Evolutionary conservation across 1,140 invertebrate genomes (phyloP), one percentile per base, ranked within the genome.

Genomic region (Heliothis virescens): DNA sequence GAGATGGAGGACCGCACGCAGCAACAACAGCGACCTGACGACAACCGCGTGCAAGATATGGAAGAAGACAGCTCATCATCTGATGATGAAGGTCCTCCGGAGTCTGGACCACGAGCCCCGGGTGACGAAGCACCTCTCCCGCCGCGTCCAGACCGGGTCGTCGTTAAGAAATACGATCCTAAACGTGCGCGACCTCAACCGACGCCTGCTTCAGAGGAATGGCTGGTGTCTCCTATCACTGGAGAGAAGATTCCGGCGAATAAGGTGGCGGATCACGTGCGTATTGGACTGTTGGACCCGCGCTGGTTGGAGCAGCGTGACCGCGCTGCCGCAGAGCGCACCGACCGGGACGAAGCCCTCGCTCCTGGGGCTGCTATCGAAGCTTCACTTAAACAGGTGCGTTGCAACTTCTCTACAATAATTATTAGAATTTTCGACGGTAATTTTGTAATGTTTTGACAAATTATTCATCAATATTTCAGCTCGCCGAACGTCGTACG

Each of bases 131-230:
- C 97, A 2, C 97, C 97, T 11, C 94, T 98, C 65, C 98, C 98
- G 15, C 97, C 98, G 12, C 97, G 98, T 0, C 98, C 98, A 29
- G 99, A 99, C 89, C 98, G 99, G 89, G 99, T 99, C 57, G 96
- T 99, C 48, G 98, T 99, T 74, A 98, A 99, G 88, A 99, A 99
- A 92, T 99, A 99, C 90, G 98, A 99, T 96, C 99, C 99, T 0
- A 99, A 99, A 95, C 95, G 94, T 82, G 95, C 95, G 29, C 94
- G 95, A 4, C 96, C 97, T 85, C 95, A 96, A 12, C 89, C 95
- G 3, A 87, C 96, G 10, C 95, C 96, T 9, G 94, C 94, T 15
- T 95, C 95, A 55, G 99, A 99, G 89, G 98, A 99, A 86, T 99
- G 97, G 95, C 96, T 99, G 16, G 98, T 99, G 78, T 99, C 99